Conservation (phyloP, 2,888 invertebrate species). For the Lepidochitona cinerea region DNA sequence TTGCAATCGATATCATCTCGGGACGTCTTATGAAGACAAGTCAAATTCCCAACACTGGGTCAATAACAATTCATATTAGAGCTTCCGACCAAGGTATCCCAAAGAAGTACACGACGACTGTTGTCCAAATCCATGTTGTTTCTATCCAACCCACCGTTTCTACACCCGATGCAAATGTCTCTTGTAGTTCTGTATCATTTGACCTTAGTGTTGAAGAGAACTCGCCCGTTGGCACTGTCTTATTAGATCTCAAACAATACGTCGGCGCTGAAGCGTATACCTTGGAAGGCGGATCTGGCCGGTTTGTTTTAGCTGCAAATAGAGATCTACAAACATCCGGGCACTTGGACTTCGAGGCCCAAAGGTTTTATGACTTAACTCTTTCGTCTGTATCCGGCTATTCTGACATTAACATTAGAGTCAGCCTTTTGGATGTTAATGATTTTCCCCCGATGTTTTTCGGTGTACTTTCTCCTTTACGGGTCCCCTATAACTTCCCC, state of each 20-base stretch:
- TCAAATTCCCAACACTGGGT: background rate
- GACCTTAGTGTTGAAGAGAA: background rate
- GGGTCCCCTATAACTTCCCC: background rate
- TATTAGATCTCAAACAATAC: background rate
- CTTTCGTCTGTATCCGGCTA: background rate
- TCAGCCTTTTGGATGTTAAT: background rate
- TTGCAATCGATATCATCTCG: background rate
- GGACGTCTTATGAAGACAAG: background rate
- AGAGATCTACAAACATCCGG: background rate
- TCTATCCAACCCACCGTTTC: background rate
- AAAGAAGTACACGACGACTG: background rate
- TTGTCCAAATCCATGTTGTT: background rate
- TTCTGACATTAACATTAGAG: background rate
- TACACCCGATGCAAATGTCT: background rate
- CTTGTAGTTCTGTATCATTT: background rate
- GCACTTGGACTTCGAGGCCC: background rate
- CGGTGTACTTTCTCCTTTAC: background rate
- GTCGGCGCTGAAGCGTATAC: background rate
- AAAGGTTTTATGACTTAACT: background rate
- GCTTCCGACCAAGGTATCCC: background rate
- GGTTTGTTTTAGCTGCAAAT: background rate
- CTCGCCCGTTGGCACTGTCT: background rate
- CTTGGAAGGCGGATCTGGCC: background rate
- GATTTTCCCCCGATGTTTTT: background rate
- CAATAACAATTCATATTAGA: background rate